phyloP scores from a whole-genome alignment of 2,797 vertebrate species.

The Podarcis siculus region DNA sequence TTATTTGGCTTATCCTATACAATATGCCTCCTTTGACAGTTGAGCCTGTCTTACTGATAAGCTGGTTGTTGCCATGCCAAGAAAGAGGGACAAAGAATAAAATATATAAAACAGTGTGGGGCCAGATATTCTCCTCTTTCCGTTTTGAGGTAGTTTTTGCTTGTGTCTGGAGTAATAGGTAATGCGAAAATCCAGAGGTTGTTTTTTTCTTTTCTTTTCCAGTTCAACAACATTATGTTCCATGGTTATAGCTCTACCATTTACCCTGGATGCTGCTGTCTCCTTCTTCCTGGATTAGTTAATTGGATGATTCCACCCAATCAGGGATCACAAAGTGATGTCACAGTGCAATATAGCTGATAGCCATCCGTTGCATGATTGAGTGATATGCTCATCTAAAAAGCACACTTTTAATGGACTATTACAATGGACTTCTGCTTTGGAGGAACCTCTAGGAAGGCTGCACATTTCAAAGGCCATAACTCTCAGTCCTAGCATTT shows the following conservation, averaged over 20 bases:
- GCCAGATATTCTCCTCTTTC: not conserved
- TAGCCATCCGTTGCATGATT: not conserved
- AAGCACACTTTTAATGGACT: not conserved
- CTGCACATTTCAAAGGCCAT: no score
- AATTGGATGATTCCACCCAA: not conserved
- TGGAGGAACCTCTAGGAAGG: no score
- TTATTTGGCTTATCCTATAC: conserved; percentile 44
- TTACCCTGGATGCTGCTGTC: not conserved
- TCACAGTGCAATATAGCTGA: not conserved
- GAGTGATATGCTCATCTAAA: not conserved
- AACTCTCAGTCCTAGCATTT: no score
- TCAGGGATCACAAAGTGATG: not conserved
- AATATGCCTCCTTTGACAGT: conserved; percentile 53
- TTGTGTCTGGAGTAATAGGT: not conserved
- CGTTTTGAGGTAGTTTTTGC: not conserved
- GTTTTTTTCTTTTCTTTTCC: no score
- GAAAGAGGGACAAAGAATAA: conserved; percentile 56
- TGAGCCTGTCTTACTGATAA: conserved; percentile 64
- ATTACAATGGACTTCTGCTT: no score
- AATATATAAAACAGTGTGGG: conserved; percentile 51
- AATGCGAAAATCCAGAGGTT: not conserved
- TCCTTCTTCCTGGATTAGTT: not conserved
- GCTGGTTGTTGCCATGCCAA: conserved; percentile 53
- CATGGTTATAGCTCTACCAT: not conserved
- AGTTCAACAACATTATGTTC: not conserved